Evolutionary conservation across 1,140 invertebrate species (phyloP).

Genomic region (Epicauta chinensis): DNA sequence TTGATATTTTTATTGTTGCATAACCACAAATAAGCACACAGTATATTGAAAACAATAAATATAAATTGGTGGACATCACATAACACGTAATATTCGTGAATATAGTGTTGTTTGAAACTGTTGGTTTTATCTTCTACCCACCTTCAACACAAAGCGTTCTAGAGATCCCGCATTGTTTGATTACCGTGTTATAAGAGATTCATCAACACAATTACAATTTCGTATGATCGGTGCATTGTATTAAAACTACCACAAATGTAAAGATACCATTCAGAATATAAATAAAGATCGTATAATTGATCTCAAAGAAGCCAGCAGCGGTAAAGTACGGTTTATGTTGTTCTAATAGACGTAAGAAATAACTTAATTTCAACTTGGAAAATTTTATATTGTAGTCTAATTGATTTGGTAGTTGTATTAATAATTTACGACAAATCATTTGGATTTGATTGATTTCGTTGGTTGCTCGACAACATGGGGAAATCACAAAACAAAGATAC

Average conservation of each 20-base stretch:
- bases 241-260: background rate
- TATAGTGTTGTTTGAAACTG: no score
- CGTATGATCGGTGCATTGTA: background rate
- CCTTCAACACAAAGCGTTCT: no score
- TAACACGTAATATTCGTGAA: no score
- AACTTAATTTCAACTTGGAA: constrained; percentile 4
- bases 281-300: constrained; percentile 12
- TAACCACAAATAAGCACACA: no score
- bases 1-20: no score
- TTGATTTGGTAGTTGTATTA: constrained; percentile 12
- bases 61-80: no score
- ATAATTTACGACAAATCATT: constrained; percentile 4
- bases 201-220: no score
- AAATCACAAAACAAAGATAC: background rate
- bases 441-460: constrained; percentile 8
- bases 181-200: no score
- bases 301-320: constrained; percentile 13
- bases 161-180: no score
- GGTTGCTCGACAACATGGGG: constrained; percentile 1
- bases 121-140: no score
- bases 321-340: constrained; percentile 16
- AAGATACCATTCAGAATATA: constrained; percentile 12
- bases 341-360: constrained; percentile 8
- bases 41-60: no score
- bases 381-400: background rate